Conservation (phyloP, 2,113 vertebrate genomes). For the Ceuthmochares aereus region DNA sequence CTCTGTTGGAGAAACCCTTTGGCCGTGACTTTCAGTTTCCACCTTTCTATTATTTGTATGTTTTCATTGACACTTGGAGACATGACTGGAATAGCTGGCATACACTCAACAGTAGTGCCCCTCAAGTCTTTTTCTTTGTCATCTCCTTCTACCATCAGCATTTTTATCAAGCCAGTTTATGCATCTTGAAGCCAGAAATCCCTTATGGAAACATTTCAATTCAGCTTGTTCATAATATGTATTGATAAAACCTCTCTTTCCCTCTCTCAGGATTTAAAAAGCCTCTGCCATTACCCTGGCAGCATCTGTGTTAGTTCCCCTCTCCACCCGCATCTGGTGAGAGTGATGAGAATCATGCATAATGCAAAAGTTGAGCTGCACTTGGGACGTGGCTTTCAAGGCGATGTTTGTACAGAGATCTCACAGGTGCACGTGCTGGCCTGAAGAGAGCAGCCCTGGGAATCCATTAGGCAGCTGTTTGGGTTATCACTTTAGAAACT, state of each 20-base stretch:
- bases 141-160: neutral
- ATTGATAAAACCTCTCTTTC: slow-evolving; percentile 40
- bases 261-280: slow-evolving; percentile 6
- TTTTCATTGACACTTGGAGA: neutral
- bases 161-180: slow-evolving; percentile 12
- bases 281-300: neutral
- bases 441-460: neutral
- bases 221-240: slow-evolving; percentile 7
- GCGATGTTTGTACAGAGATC: neutral
- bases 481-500: neutral
- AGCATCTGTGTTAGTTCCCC: slow-evolving; percentile 34
- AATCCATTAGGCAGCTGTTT: slow-evolving; percentile 17
- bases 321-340: slow-evolving; percentile 24
- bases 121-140: slow-evolving; percentile 5
- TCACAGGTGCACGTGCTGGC: neutral
- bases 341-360: neutral
- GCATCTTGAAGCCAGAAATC: slow-evolving; percentile 40
- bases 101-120: neutral
- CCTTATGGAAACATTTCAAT: slow-evolving; percentile 47
- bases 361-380: slow-evolving; percentile 6
- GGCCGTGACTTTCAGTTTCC: neutral
- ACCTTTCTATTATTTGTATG: neutral
- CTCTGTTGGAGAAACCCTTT: neutral
- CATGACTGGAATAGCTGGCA: neutral
- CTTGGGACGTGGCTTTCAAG: neutral